A percentile compares a stretch with the other conserved stretches of the same genome.
Conservation (phyloP, 2,797 vertebrate genomes). For the Naso thynnoides region DNA sequence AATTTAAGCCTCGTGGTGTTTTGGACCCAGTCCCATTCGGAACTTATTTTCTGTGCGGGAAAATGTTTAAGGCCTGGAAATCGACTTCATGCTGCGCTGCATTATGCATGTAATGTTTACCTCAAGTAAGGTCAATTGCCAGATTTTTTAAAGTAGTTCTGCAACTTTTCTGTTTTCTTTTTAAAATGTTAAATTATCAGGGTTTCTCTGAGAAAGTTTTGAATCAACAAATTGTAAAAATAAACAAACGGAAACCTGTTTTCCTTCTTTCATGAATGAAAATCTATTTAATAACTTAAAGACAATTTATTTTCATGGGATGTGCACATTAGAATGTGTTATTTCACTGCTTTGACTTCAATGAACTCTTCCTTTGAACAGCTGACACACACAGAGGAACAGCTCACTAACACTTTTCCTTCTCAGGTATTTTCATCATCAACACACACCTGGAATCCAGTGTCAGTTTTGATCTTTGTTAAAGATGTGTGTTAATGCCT, state of each 20-base stretch:
- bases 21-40: background rate
- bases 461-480: conserved; percentile 5
- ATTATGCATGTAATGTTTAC: conserved; percentile 11
- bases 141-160: background rate
- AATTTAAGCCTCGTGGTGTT: conserved; percentile 15
- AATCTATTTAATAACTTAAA: background rate
- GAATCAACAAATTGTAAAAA: no score
- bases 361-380: conserved; percentile 40
- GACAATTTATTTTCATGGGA: no score
- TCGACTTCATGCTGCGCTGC: conserved; percentile 25
- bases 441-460: conserved; percentile 23
- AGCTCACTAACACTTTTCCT: conserved; percentile 41
- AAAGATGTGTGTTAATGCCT: conserved; percentile 18
- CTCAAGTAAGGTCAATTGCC: background rate
- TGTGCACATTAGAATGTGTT: background rate
- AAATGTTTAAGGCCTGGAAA: conserved; percentile 21
- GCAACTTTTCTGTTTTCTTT: background rate
- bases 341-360: conserved; percentile 24
- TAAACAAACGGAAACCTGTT: background rate
- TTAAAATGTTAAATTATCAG: background rate
- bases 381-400: conserved; percentile 14
- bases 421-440: conserved; percentile 41
- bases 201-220: background rate
- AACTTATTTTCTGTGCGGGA: background rate
- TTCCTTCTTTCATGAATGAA: background rate